Evolutionary conservation across 2,113 vertebrate genomes (phyloP).

Genomic region (Plotosus lineatus): DNA sequence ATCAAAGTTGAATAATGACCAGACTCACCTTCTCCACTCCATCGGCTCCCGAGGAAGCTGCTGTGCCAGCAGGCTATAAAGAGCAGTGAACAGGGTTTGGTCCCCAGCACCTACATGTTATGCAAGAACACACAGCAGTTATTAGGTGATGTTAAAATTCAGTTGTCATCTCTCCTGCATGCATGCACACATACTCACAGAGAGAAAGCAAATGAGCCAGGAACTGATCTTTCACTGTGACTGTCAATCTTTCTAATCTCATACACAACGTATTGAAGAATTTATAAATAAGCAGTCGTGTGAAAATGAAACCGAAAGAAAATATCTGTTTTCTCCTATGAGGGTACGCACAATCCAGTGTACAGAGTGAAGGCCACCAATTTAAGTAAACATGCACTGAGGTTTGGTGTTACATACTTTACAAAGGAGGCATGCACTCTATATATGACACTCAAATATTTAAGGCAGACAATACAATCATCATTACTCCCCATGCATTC

Average conservation of each 20-base stretch:
- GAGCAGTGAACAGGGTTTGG: constrained; percentile 86
- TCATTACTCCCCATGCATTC: neutral
- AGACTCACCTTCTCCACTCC: constrained; percentile 92
- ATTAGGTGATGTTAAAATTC: neutral
- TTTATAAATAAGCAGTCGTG: neutral
- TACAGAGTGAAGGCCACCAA: neutral
- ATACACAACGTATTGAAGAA: neutral
- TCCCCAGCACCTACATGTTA: constrained; percentile 87
- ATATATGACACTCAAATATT: neutral
- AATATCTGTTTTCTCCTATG: neutral
- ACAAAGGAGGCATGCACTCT: neutral
- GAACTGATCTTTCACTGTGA: neutral
- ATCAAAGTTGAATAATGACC: neutral
- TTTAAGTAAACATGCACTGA: neutral
- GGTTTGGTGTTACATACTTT: too few species aligned
- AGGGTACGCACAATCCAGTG: neutral
- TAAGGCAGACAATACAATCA: neutral
- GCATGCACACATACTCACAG: neutral
- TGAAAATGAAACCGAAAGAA: constrained; percentile 7
- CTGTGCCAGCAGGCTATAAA: constrained; percentile 88
- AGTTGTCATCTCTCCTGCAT: too few species aligned
- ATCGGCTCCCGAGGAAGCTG: constrained; percentile 94
- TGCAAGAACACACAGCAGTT: neutral
- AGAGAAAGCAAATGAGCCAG: neutral
- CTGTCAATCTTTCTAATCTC: neutral